Conservation (phyloP, 2,113 vertebrate species). For the Athene cunicularia region DNA sequence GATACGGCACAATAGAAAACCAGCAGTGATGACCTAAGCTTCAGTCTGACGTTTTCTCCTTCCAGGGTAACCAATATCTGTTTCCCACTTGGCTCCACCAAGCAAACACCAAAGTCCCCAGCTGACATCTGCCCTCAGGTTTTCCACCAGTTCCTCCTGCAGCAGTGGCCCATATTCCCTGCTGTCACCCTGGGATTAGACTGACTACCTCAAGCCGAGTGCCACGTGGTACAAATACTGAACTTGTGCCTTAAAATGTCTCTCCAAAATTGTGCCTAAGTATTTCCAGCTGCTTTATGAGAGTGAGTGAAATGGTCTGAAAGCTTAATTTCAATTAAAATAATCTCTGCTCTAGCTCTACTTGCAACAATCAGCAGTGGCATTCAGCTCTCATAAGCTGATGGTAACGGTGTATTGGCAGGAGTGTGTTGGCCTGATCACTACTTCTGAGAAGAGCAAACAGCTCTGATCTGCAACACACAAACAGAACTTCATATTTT, state of each 20-base stretch:
- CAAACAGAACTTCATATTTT: background rate
- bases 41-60: background rate
- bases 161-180: fast-evolving
- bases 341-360: background rate
- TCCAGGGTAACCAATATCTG: background rate
- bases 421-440: background rate
- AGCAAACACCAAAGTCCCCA: background rate
- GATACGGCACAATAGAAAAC: fast-evolving
- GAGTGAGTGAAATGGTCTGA: background rate
- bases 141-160: background rate
- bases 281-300: background rate
- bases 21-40: background rate
- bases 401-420: background rate
- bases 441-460: background rate
- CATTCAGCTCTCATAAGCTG: constrained; percentile 15
- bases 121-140: background rate
- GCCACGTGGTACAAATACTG: background rate
- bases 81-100: background rate
- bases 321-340: constrained; percentile 30
- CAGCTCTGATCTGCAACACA: constrained; percentile 12
- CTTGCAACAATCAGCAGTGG: background rate
- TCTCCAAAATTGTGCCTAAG: background rate
- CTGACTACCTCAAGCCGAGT: background rate
- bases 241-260: background rate
- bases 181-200: background rate